Conservation (phyloP, 2,888 invertebrate genomes). For the Cyaniris semiargus region DNA sequence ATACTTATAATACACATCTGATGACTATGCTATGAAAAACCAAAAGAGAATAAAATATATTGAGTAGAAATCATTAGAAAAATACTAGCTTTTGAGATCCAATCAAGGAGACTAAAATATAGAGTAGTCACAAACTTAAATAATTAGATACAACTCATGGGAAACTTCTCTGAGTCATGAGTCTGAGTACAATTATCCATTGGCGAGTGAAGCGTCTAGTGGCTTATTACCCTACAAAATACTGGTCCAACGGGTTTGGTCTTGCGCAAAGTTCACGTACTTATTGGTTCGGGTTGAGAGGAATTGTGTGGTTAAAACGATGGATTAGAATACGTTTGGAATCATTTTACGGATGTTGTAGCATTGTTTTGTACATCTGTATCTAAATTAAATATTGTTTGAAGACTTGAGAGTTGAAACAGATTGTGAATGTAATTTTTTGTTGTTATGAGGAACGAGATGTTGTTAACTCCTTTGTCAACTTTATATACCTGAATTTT, state of each 20-base stretch:
- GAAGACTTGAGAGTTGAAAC: no score
- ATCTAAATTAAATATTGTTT: not conserved
- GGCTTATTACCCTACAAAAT: constrained; percentile 25
- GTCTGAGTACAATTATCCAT: not conserved
- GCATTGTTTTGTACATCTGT: not conserved
- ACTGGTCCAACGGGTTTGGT: constrained; percentile 17
- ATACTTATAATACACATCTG: no score
- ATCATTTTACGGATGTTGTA: not conserved
- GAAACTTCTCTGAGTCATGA: constrained; percentile 17
- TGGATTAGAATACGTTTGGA: not conserved
- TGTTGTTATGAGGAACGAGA: not conserved
- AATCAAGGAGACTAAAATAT: no score
- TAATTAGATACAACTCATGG: not conserved
- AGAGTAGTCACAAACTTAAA: not conserved
- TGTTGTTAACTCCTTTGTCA: not conserved
- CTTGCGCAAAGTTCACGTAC: constrained; percentile 8
- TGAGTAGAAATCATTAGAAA: no score
- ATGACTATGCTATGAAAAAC: no score
- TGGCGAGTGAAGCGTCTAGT: constrained; percentile 23
- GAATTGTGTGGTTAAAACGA: constrained; percentile 5
- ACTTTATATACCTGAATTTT: not conserved
- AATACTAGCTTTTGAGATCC: no score
- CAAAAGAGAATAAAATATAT: no score
- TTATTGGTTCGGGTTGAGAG: not conserved
- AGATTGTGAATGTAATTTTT: no score